Percentiles rank a stretch among this genome's conserved stretches.
These are phyloP conservation scores for Plebejus melissa DNA, from an alignment of 2,888 invertebrate species.

Conservation along the genomic window DNA sequence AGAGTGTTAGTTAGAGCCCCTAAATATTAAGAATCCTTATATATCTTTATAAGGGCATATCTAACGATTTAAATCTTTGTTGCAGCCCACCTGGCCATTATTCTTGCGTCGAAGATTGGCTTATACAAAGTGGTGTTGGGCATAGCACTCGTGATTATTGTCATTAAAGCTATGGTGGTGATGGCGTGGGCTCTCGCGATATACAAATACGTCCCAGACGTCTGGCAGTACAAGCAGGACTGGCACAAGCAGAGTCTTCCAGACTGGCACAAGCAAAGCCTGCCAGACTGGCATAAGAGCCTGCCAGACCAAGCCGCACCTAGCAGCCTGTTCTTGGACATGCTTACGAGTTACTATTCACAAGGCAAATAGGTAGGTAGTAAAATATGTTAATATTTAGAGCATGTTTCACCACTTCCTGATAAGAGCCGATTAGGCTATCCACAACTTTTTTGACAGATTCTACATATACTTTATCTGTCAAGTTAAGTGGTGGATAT, in stretches of 20 bases:
- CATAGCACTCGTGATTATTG: slow-evolving; percentile 53
- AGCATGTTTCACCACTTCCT: no score
- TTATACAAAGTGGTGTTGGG: slow-evolving; percentile 61
- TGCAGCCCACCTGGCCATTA: slow-evolving; percentile 64
- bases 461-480: no score
- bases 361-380: slow-evolving; percentile 19
- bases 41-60: not conserved
- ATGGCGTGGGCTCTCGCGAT: slow-evolving; percentile 62
- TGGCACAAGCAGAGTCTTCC: slow-evolving; percentile 12
- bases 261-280: not conserved
- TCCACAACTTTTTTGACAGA: no score
- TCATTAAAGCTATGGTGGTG: slow-evolving; percentile 55
- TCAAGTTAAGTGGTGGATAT: no score
- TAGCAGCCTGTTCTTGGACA: slow-evolving; percentile 38
- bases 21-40: no score
- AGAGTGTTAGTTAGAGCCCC: no score
- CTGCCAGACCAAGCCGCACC: slow-evolving; percentile 29
- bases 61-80: slow-evolving; percentile 49
- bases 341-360: slow-evolving; percentile 37
- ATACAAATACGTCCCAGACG: slow-evolving; percentile 58
- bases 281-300: not conserved
- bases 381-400: no score
- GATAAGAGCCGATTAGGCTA: no score
- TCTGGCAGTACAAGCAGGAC: slow-evolving; percentile 47
- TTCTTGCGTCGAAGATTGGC: slow-evolving; percentile 62